A percentile compares a stretch with the other conserved stretches of the same genome.
Evolutionary conservation across 2,113 vertebrate species (phyloP).

Genomic region (Neolamprologus sp.): DNA sequence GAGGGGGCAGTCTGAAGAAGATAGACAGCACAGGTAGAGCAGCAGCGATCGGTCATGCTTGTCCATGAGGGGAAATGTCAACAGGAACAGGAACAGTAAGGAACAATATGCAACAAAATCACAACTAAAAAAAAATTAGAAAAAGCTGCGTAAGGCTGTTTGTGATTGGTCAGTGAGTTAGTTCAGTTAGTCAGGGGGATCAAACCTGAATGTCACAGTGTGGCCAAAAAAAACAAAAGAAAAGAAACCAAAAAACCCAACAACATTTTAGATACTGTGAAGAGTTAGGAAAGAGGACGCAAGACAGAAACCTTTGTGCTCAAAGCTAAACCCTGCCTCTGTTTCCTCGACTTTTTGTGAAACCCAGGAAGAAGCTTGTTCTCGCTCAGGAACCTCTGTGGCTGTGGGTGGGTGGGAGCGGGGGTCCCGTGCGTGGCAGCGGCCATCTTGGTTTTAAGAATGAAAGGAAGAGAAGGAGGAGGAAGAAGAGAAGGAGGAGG

Average conservation of each 20-base stretch:
- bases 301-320: background rate
- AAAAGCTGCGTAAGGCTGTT: slow-evolving; percentile 29
- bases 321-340: slow-evolving; percentile 37
- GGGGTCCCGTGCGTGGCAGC: slow-evolving; percentile 21
- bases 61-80: slow-evolving; percentile 60
- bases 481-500: background rate
- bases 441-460: slow-evolving; percentile 60
- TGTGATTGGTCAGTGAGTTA: slow-evolving; percentile 61
- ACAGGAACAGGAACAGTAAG: slow-evolving; percentile 52
- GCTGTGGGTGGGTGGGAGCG: background rate
- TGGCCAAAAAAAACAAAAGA: background rate
- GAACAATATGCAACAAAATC: slow-evolving; percentile 45
- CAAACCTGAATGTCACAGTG: slow-evolving; percentile 49
- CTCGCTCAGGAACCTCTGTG: background rate
- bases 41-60: slow-evolving; percentile 68
- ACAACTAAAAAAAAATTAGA: slow-evolving; percentile 12
- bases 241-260: background rate
- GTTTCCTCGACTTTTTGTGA: background rate
- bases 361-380: slow-evolving; percentile 17
- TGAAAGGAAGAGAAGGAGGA: slow-evolving; percentile 2
- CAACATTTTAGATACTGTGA: slow-evolving; percentile 19
- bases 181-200: slow-evolving; percentile 57
- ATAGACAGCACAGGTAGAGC: slow-evolving; percentile 58
- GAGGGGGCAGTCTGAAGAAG: slow-evolving; percentile 52
- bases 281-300: slow-evolving; percentile 2